These are phyloP conservation scores for Montifringilla adamsi DNA, from an alignment of 2,113 vertebrate species.

Conservation along the genomic window DNA sequence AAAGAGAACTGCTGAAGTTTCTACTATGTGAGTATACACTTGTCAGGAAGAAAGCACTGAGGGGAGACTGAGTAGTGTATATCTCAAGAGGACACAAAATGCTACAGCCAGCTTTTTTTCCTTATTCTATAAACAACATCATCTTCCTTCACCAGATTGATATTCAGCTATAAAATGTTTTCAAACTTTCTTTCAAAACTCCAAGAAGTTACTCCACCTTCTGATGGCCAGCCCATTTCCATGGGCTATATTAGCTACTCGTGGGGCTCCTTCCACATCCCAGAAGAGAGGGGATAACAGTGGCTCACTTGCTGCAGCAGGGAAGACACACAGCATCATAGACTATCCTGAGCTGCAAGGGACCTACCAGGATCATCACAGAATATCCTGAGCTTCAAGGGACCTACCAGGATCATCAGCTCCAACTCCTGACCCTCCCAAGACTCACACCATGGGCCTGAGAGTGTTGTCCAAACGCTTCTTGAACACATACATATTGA, in stretches of 20 bases:
- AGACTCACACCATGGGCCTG: not conserved
- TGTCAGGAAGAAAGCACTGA: not conserved
- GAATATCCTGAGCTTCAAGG: not conserved
- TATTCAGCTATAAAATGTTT: not conserved
- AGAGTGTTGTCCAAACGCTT: not conserved
- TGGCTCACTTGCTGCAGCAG: not conserved
- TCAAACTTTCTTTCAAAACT: slow-evolving; percentile 30
- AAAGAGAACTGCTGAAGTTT: not conserved
- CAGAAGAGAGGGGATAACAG: rapidly evolving
- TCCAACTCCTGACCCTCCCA: not conserved
- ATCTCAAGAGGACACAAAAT: not conserved
- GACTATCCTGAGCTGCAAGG: not conserved
- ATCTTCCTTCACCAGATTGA: slow-evolving; percentile 20
- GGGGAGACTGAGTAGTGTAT: not conserved
- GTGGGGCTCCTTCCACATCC: not conserved
- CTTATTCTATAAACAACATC: not conserved
- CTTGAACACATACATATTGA: not conserved
- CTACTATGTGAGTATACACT: not conserved
- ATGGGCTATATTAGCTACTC: not conserved
- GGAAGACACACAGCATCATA: not conserved
- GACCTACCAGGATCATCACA: not conserved
- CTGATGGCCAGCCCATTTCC: not conserved
- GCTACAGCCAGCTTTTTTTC: not conserved
- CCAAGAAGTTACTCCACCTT: not conserved
- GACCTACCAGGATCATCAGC: not conserved